These are phyloP conservation scores for Cryptoprocta ferox DNA, from an alignment of 2,797 vertebrate species.

Conservation along the genomic window DNA sequence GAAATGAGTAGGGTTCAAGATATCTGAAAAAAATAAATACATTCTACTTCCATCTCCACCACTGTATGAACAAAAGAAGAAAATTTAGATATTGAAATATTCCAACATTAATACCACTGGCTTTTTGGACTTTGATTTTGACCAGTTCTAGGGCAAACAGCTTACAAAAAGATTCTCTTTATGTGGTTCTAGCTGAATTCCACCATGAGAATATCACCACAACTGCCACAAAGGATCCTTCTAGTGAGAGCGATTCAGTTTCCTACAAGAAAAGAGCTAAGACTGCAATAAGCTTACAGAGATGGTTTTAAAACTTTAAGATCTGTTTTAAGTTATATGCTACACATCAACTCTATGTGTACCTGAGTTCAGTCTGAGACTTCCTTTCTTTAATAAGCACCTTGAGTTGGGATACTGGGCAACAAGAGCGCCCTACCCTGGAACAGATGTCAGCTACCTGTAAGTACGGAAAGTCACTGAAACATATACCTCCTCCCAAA, in stretches of 20 bases:
- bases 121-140: not conserved
- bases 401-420: not conserved
- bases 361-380: not conserved
- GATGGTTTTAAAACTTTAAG: not conserved
- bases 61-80: not conserved
- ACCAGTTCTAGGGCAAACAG: not conserved
- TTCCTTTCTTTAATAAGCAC: not conserved
- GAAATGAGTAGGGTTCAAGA: not conserved
- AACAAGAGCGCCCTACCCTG: not conserved
- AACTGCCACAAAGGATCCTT: not conserved
- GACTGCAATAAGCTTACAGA: not conserved
- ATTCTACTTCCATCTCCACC: not conserved
- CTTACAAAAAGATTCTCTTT: not conserved
- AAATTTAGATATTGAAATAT: not conserved
- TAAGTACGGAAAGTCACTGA: not conserved
- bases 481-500: not conserved
- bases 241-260: not conserved
- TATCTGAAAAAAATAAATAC: not conserved
- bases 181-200: not conserved
- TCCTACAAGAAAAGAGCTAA: not conserved
- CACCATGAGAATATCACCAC: not conserved
- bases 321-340: not conserved
- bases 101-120: not conserved
- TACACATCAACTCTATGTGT: not conserved
- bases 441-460: not conserved